A percentile compares a stretch with the other conserved stretches of the same genome.
Conservation (phyloP, 2,113 vertebrate species). For the Anarhynchus alexandrinus region DNA sequence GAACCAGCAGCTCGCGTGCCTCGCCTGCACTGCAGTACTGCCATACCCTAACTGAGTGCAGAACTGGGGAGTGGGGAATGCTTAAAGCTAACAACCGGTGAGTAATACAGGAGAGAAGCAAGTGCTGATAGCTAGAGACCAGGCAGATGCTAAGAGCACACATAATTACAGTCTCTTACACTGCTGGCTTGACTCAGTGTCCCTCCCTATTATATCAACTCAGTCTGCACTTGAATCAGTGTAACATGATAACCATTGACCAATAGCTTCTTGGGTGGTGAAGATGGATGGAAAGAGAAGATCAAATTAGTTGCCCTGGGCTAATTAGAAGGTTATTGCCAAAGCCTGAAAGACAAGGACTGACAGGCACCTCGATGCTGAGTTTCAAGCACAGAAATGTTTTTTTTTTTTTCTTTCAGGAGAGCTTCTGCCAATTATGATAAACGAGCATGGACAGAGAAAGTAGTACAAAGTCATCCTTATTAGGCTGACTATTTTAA, state of each 20-base stretch:
- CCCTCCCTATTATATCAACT: neutral
- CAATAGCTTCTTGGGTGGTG: neutral
- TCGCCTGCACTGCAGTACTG: rapidly evolving
- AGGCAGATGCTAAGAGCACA: neutral
- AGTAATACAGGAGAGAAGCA: neutral
- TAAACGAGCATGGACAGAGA: neutral
- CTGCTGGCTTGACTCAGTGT: neutral
- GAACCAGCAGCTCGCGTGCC: neutral
- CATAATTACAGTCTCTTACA: neutral
- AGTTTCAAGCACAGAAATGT: neutral
- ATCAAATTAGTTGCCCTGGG: neutral
- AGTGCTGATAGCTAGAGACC: neutral
- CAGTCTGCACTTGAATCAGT: neutral
- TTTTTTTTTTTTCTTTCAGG: neutral
- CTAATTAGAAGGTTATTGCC: neutral
- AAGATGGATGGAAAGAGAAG: neutral
- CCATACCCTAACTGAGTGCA: neutral
- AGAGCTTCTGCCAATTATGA: neutral
- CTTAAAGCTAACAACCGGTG: neutral
- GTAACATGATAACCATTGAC: neutral
- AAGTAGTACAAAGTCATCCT: constrained; percentile 55
- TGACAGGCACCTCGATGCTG: neutral
- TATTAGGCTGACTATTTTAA: constrained; percentile 57
- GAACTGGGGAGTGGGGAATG: neutral
- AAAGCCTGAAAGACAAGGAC: neutral